Conservation (phyloP, 2,797 vertebrate species). For the Mallotus villosus region DNA sequence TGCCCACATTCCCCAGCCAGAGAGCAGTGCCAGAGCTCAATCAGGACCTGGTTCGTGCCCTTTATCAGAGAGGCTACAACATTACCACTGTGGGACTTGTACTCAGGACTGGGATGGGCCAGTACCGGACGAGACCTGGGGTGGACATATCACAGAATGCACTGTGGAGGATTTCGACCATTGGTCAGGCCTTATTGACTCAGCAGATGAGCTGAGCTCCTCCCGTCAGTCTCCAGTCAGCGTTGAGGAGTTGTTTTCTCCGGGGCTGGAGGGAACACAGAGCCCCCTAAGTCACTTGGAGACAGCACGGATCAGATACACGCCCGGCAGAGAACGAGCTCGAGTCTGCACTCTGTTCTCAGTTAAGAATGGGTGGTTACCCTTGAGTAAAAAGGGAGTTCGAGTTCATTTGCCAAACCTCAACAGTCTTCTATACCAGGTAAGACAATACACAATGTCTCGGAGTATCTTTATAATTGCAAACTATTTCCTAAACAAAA, state of each 20-base stretch:
- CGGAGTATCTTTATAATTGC: too few species aligned
- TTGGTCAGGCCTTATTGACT: conserved; percentile 49
- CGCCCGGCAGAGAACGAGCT: conserved; percentile 19
- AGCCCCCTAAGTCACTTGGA: conserved; percentile 27
- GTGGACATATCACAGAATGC: conserved; percentile 10
- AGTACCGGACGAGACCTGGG: conserved; percentile 24
- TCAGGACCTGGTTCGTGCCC: conserved; percentile 27
- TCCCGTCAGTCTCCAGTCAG: conserved; percentile 42
- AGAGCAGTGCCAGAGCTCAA: conserved; percentile 17
- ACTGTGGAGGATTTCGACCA: conserved; percentile 21
- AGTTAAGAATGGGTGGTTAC: conserved; percentile 27
- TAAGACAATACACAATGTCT: conserved; percentile 38
- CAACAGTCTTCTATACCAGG: conserved; percentile 39
- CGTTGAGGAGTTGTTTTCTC: conserved; percentile 39
- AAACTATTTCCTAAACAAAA: too few species aligned
- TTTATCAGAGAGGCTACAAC: conserved; percentile 9
- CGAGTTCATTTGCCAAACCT: conserved; percentile 16
- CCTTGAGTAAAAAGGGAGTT: conserved; percentile 18
- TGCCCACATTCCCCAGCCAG: conserved; percentile 29
- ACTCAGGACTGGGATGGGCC: conserved; percentile 21
- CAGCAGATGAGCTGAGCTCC: conserved; percentile 46
- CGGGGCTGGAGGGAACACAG: conserved; percentile 31
- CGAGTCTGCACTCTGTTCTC: conserved; percentile 17
- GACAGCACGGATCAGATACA: conserved; percentile 31
- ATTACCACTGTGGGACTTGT: conserved; percentile 24